Base-by-base conservation (phyloP, 2,113 vertebrate genomes). In the Aegithalos caudatus region DNA sequence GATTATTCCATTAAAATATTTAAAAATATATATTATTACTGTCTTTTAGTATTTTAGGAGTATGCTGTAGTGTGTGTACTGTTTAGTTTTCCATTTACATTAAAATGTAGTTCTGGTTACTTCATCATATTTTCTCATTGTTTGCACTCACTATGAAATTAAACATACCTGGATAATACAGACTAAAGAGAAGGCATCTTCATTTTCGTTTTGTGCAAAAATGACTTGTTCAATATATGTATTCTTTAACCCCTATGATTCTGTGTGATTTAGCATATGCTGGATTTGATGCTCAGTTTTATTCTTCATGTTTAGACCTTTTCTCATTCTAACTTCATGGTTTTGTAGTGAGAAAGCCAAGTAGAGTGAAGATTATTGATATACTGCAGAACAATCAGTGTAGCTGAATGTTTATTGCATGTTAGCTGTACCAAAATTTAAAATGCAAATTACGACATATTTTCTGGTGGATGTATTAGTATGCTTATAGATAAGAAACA, bases 261-360 rank as follows among this genome's bases (percentile, higher is more conserved):
- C 73, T 67, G 9, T 67, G 27, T 19, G 33, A 51, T 79, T 90
- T 80, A 51, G 24, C 11, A 20, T 12, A 22, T 42, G 28, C 33
- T 90, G 22, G 5, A 60, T 88, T 65, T 78, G 23, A 71, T 45
- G 48, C 2, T 69, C 22, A 45, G 20, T 76, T 95, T 76, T 77
- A 65, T 64, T 84, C 21, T 51, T 84, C 7, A 18, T 81, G 33
- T 73, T 83, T 45, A 45, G 25, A 50, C 11, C 2, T 83, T 81
- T 92, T 71, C 57, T 78, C 8, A 33, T 66, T 86, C 16, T 70
- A 61, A 62, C 8, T 23, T 88, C 23, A 35, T 58, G 35, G 35
- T 80, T 92, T 62, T 71, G 22, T 83, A 83, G 38, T 66, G 67
- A 70, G 35, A 70, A 88, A 79, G 42, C n/a, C 50, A 61, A 40